These are phyloP conservation scores for Passer domesticus DNA, from an alignment of 2,113 vertebrate species.

Conservation along the genomic window DNA sequence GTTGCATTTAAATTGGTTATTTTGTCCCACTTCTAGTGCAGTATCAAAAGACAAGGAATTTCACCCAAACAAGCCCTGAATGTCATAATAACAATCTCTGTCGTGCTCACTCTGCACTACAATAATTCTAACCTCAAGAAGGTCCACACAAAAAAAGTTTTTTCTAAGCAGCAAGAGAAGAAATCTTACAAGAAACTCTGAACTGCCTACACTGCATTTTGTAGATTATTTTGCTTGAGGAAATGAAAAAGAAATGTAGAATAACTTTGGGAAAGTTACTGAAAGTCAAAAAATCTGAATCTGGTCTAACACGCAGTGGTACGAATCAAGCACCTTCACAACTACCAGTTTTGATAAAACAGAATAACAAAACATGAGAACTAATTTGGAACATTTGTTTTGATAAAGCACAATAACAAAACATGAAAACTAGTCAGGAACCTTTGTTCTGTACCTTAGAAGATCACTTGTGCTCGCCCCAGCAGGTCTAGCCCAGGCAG, in stretches of 20 bases:
- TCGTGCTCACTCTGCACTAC: background rate
- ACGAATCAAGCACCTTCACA: background rate
- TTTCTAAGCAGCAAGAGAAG: background rate
- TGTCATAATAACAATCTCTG: background rate
- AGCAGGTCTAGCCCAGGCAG: background rate
- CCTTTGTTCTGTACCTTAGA: background rate
- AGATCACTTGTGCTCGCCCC: fast-evolving
- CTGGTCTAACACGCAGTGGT: fast-evolving
- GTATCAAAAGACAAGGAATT: background rate
- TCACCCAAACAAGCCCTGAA: background rate
- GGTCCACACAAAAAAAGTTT: background rate
- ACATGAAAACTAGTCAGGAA: background rate
- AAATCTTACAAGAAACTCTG: background rate
- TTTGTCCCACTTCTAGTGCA: background rate
- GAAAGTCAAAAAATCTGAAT: background rate
- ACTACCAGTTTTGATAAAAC: background rate
- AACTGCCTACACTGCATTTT: background rate
- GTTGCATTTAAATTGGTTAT: background rate
- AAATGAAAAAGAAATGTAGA: background rate
- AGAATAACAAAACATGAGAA: background rate
- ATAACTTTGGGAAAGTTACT: background rate
- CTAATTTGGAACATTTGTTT: background rate
- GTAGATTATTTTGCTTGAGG: background rate
- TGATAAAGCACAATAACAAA: background rate
- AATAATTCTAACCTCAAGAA: background rate